Evolutionary conservation across 2,797 vertebrate genomes (phyloP).

Genomic region (Chelidonichthys spinosus): DNA sequence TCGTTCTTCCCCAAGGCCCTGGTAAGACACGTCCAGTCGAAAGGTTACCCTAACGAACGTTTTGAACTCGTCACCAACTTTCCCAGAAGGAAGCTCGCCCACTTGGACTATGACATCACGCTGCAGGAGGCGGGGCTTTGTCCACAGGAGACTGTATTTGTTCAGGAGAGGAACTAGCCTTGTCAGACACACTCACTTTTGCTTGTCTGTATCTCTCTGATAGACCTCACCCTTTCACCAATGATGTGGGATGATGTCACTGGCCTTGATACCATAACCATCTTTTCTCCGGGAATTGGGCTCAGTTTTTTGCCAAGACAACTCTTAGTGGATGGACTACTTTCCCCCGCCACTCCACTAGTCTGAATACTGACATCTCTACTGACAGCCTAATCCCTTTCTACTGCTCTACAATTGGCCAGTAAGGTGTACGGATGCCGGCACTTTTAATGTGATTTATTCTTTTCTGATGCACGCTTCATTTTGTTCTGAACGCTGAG

Average conservation of each 20-base stretch:
- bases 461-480: conserved; percentile 58
- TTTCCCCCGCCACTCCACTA: conserved; percentile 51
- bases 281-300: conserved; percentile 64
- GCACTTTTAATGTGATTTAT: conserved; percentile 48
- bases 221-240: conserved; percentile 70
- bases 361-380: conserved; percentile 62
- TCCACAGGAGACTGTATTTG: conserved; percentile 99
- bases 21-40: conserved; percentile 96
- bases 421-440: conserved; percentile 67
- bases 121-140: conserved; percentile 98
- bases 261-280: conserved; percentile 56
- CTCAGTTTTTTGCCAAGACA: conserved; percentile 54
- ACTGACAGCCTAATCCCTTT: conserved; percentile 63
- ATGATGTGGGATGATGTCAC: conserved; percentile 62
- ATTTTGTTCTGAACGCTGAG: conserved; percentile 44
- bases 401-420: conserved; percentile 67
- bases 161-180: conserved; percentile 99
- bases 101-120: conserved; percentile 99
- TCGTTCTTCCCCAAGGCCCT: conserved; percentile 85
- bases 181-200: conserved; percentile 71
- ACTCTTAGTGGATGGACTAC: conserved; percentile 65
- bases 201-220: conserved; percentile 69
- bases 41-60: conserved; percentile 98
- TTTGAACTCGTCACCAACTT: conserved; percentile 99
- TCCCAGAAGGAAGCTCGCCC: conserved; percentile 95